These are phyloP conservation scores for Argopecten irradians DNA, from an alignment of 1,140 invertebrate genomes.

Conservation along the genomic window DNA sequence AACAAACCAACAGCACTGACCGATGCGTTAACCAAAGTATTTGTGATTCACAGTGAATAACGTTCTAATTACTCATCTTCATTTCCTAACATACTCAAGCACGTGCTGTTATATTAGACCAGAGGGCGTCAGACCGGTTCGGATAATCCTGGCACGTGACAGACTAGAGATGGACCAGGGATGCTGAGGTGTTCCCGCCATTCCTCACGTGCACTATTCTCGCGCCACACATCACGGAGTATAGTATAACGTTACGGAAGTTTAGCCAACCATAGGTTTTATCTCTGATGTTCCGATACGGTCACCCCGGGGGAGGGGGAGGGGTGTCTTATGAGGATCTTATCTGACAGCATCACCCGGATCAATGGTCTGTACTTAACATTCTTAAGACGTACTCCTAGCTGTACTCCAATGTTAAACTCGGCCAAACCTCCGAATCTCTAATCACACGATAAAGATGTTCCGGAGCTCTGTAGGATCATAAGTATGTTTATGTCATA, in stretches of 20 bases:
- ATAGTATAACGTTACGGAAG: neutral
- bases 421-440: too few relatives aligned
- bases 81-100: too few relatives aligned
- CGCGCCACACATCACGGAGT: neutral
- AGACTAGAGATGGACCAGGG: neutral
- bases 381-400: neutral
- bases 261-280: neutral
- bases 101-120: too few relatives aligned
- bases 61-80: too few relatives aligned
- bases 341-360: neutral
- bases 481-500: too few relatives aligned
- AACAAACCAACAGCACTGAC: too few relatives aligned
- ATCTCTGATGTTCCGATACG: neutral
- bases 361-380: neutral
- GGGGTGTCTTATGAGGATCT: too few relatives aligned
- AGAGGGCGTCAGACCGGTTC: too few relatives aligned
- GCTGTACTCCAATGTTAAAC: neutral
- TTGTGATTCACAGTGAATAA: too few relatives aligned
- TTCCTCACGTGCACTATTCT: neutral
- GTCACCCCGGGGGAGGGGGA: conserved; percentile 9
- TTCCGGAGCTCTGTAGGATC: too few relatives aligned
- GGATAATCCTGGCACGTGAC: conserved; percentile 7
- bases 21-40: too few relatives aligned
- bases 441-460: too few relatives aligned
- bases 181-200: neutral